Conservation (phyloP, 2,888 invertebrate genomes). For the Leptura quadrifasciata region DNA sequence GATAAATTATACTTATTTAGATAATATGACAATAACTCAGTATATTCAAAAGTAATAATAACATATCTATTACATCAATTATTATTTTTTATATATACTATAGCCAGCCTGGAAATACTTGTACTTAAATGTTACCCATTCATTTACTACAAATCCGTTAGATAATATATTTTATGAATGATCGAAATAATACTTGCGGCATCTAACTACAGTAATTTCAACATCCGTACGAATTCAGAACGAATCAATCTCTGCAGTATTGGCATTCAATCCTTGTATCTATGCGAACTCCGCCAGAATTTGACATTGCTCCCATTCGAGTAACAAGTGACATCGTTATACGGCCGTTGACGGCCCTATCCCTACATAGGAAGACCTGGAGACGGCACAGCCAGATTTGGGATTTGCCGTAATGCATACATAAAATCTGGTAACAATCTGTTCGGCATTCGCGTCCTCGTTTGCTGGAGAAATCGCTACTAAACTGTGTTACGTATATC, state of each 20-base stretch:
- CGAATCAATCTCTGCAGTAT: neutral
- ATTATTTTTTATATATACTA: neutral
- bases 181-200: neutral
- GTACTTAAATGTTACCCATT: too few relatives aligned
- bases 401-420: conserved; percentile 31
- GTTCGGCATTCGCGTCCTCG: neutral
- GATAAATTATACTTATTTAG: too few relatives aligned
- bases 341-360: conserved; percentile 18
- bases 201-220: neutral
- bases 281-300: neutral
- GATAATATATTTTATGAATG: too few relatives aligned
- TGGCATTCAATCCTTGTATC: neutral
- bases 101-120: neutral
- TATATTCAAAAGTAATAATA: too few relatives aligned
- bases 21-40: too few relatives aligned
- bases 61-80: too few relatives aligned
- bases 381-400: conserved; percentile 17
- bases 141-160: neutral
- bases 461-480: neutral
- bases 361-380: conserved; percentile 2
- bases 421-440: conserved; percentile 29
- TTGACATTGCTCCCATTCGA: conserved; percentile 5
- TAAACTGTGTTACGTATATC: neutral
- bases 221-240: neutral
- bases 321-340: conserved; percentile 35